These are phyloP conservation scores for Strigamia transsilvanica DNA, from an alignment of 2,888 invertebrate genomes.

Conservation along the genomic window DNA sequence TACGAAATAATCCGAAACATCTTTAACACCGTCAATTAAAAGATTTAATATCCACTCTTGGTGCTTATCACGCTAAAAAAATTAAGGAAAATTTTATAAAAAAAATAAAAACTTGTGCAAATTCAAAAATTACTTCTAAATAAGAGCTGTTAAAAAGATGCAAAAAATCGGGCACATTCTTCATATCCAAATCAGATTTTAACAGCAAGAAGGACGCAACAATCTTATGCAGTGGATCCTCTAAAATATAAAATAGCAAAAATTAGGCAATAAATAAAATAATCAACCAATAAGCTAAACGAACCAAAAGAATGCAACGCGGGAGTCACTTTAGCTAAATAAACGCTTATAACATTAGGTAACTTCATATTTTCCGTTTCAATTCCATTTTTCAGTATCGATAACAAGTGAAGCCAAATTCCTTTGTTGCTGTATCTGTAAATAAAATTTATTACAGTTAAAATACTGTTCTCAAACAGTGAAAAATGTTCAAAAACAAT, in stretches of 20 bases:
- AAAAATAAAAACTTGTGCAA: background rate
- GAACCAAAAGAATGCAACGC: background rate
- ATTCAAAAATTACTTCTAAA: slow-evolving; percentile 2
- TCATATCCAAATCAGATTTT: background rate
- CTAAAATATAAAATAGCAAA: background rate
- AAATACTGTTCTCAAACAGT: background rate
- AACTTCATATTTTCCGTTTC: background rate
- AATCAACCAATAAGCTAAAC: background rate
- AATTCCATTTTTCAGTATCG: background rate
- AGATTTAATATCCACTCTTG: background rate
- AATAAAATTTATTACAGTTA: background rate
- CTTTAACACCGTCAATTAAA: slow-evolving; percentile 19
- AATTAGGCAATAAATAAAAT: background rate
- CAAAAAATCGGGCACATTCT: background rate
- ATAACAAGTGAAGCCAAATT: background rate
- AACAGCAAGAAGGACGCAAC: background rate
- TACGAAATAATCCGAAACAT: background rate
- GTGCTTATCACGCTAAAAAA: background rate
- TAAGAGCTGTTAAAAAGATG: background rate
- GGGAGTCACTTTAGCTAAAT: slow-evolving; percentile 1
- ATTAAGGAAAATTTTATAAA: background rate
- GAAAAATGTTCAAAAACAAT: background rate
- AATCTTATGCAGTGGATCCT: background rate
- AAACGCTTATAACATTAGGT: background rate
- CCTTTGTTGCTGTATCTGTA: background rate